Evolutionary conservation across 2,113 vertebrate genomes (phyloP).

Genomic region (Bubo blakistoni): DNA sequence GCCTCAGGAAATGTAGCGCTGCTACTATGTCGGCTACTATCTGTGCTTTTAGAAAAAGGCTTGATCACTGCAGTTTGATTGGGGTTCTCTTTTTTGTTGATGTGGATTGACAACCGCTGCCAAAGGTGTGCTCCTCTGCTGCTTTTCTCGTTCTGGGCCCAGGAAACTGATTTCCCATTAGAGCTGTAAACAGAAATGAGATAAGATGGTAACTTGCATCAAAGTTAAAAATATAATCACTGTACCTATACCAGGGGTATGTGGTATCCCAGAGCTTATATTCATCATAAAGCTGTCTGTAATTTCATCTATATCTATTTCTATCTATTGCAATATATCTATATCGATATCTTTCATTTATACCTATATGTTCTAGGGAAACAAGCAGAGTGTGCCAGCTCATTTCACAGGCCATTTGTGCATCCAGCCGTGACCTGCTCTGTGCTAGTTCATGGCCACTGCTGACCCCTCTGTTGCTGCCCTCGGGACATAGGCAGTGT

Average conservation of each 20-base stretch:
- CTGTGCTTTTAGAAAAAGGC: slow-evolving; percentile 91
- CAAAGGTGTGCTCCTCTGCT: slow-evolving; percentile 92
- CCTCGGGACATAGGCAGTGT: not conserved
- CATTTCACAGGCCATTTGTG: not conserved
- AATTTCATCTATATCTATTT: not conserved
- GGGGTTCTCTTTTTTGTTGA: slow-evolving; percentile 92
- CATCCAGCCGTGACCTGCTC: not conserved
- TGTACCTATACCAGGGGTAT: not conserved
- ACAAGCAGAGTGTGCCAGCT: not conserved
- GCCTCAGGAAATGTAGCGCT: slow-evolving; percentile 75
- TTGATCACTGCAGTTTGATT: slow-evolving; percentile 98
- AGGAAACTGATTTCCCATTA: slow-evolving; percentile 95
- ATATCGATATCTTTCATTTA: not conserved
- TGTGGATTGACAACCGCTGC: slow-evolving; percentile 94
- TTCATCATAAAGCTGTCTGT: not conserved
- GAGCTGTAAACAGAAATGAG: slow-evolving; percentile 77
- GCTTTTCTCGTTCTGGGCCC: slow-evolving; percentile 91
- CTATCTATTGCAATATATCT: not conserved
- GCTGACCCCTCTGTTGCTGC: not conserved
- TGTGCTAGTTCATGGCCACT: not conserved
- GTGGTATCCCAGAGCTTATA: not conserved
- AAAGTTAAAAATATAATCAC: not conserved
- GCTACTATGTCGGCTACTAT: slow-evolving; percentile 75
- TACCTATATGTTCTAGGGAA: not conserved
- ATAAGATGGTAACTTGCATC: not conserved